Evolutionary conservation across 2,113 vertebrate species (phyloP).

Genomic region (Gulo gulo): DNA sequence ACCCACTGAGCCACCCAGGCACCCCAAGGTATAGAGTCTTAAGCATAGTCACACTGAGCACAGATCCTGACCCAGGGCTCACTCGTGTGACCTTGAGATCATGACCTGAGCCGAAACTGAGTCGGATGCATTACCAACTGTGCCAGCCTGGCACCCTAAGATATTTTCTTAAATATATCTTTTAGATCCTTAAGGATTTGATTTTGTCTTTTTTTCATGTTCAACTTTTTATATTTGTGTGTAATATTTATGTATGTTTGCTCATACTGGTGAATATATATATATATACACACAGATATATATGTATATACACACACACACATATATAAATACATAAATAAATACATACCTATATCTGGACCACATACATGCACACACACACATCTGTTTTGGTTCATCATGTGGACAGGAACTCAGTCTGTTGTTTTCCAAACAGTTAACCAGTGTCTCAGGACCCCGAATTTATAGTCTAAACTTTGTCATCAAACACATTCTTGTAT

Average conservation of each 20-base stretch:
- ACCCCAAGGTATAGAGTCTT: not conserved
- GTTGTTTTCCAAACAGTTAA: not conserved
- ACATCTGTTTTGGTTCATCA: not conserved
- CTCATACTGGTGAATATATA: not conserved
- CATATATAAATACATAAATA: not conserved
- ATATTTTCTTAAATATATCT: not conserved
- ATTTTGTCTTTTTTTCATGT: not conserved
- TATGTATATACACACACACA: too few species aligned
- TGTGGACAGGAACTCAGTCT: not conserved
- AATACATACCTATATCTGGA: not conserved
- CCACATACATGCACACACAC: not conserved
- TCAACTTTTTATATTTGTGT: not conserved
- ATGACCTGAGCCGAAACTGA: not conserved
- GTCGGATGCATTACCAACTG: not conserved
- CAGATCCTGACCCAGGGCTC: not conserved
- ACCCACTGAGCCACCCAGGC: too few species aligned
- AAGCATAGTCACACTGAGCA: not conserved
- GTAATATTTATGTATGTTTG: not conserved
- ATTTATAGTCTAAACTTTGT: not conserved
- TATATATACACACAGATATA: not conserved
- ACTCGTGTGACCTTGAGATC: not conserved
- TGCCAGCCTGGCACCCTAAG: not conserved
- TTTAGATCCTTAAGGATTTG: constrained; percentile 2
- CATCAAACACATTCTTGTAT: not conserved
- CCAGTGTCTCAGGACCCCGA: not conserved